A percentile compares a stretch with the other conserved stretches of the same genome.
Conservation (phyloP, 2,888 invertebrate species). For the Polydrusus pterygomalis region DNA sequence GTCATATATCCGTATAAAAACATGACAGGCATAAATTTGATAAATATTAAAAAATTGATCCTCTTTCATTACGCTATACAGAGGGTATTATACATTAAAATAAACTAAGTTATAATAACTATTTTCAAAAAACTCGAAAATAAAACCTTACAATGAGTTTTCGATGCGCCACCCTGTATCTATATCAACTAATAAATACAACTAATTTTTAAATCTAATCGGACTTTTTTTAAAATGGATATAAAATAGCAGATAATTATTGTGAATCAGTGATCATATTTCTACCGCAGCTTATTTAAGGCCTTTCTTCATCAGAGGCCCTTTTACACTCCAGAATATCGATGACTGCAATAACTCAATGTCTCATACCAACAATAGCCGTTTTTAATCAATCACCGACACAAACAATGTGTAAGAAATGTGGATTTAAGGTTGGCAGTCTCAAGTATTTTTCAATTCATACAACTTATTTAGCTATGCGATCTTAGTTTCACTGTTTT, state of each 20-base stretch:
- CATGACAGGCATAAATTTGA: too few species aligned
- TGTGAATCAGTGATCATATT: neutral
- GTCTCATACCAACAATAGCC: slow-evolving; percentile 32
- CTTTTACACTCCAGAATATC: slow-evolving; percentile 23
- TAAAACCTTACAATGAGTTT: too few species aligned
- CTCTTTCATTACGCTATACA: too few species aligned
- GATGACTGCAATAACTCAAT: slow-evolving; percentile 38
- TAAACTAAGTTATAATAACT: too few species aligned
- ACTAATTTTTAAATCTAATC: neutral
- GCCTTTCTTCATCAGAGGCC: slow-evolving; percentile 2
- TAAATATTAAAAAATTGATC: too few species aligned
- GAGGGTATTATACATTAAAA: too few species aligned
- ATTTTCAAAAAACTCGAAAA: too few species aligned
- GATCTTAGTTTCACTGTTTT: too few species aligned
- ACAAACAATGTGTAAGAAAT: slow-evolving; percentile 36
- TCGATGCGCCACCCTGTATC: too few species aligned
- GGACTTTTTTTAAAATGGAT: neutral
- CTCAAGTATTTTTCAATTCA: neutral
- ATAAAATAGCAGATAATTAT: neutral
- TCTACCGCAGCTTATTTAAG: neutral
- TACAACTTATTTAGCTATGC: too few species aligned
- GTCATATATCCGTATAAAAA: too few species aligned
- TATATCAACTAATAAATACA: too few species aligned
- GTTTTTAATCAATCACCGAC: slow-evolving; percentile 49
- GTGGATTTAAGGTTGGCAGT: slow-evolving; percentile 16